Base-by-base conservation (phyloP, 2,888 invertebrate genomes). In the Lepidocyrtoides sp. region DNA sequence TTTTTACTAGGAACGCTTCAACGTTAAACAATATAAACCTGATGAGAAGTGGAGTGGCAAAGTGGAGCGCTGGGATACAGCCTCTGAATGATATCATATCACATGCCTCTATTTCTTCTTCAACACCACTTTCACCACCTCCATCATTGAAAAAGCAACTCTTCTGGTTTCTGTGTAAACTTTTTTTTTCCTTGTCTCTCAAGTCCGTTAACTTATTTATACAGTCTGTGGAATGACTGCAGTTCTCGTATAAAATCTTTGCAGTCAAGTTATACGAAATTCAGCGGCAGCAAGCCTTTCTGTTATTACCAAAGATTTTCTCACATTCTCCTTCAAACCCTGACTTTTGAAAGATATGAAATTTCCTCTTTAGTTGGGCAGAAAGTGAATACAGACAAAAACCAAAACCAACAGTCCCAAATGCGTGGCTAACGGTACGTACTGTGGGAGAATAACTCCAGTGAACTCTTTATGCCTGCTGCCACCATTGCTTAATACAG, bases 51-150 rank as follows among this genome's bases (percentile, higher is more conserved):
- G 26, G 44, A 75, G 26, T 2, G 36, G 36, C 51, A 51, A 75
- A 75, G 75, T 51, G 75, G 75, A 48, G 75, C 75, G 48, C 48
- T 75, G 75, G 75, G 81, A 81, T 81, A 60, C 81, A n/a, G 12
- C 57, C 0, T 36, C 57, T 54, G 36, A 57, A 81, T 36, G 81
- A 60, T 81, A 81, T 36, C 81, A 36, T 57, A 81, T 57, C 81
- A 81, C 57, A 54, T n/a, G 29, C 0, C 12, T 10, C 3, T 26
- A 2, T 44, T 51, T 51, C 48, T 75, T 26, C 48, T 48, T 20
- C 36, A 69, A 26, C 63, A 72, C 20, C 72, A 72, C 20, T 17
- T 36, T 7, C 10, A 60, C 60, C 12, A 63, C 63, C 26, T 32
- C 36, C 12, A 17, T 0, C 36, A 66, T 32, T 26, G 26, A 26